Percentiles rank a stretch among this genome's conserved stretches.
Evolutionary conservation across 2,797 vertebrate genomes (phyloP).

Genomic region (Arremon brunneinucha): DNA sequence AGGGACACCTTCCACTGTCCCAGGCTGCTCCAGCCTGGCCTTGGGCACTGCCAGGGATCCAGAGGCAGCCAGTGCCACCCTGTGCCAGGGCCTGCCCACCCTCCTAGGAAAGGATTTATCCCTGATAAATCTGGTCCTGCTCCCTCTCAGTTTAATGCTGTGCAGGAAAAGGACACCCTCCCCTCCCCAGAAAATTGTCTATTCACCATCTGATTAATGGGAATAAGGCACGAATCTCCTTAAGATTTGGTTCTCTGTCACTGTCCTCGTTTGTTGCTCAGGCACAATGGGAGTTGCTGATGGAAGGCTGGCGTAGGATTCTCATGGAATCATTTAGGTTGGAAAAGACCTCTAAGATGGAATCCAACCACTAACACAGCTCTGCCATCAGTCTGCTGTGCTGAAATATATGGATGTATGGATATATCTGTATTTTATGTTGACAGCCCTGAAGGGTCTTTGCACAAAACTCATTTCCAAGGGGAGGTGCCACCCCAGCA

Average conservation of each 20-base stretch:
- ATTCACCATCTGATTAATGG: not conserved
- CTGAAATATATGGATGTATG: not conserved
- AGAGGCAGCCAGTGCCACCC: not conserved
- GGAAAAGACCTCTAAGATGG: not conserved
- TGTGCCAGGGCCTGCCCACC: not conserved
- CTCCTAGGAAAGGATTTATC: not conserved
- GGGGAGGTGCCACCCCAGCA: rapidly evolving
- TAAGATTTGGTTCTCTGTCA: not conserved
- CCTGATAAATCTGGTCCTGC: not conserved
- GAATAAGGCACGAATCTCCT: not conserved
- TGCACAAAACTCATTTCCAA: not conserved
- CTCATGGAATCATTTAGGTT: not conserved
- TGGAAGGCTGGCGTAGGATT: not conserved
- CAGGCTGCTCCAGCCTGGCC: not conserved
- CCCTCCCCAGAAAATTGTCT: not conserved
- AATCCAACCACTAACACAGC: not conserved
- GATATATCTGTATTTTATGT: not conserved
- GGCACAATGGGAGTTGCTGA: not conserved
- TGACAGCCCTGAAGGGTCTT: not conserved
- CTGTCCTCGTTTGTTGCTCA: not conserved
- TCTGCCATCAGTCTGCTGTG: not conserved
- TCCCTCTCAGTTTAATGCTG: not conserved
- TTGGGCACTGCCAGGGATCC: not conserved
- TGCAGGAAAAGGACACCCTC: not conserved
- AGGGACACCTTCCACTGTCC: not conserved